Evolutionary conservation across 2,113 vertebrate species (phyloP).

Genomic region (Pelecanoides urinatrix): DNA sequence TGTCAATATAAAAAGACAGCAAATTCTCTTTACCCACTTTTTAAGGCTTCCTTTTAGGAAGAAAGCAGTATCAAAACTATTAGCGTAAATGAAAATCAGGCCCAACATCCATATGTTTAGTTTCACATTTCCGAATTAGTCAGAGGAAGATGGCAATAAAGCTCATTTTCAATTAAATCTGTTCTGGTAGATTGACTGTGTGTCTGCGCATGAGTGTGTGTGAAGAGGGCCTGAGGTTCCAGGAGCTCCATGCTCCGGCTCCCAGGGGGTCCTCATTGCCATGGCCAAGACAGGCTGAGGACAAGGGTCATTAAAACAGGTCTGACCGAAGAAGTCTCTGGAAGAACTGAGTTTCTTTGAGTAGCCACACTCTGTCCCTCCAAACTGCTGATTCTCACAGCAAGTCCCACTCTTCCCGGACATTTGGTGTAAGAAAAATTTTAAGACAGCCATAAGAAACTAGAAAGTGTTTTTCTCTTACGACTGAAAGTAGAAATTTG

Average conservation of each 20-base stretch:
- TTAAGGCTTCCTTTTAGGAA: background rate
- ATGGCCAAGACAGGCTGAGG: background rate
- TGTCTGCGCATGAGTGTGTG: fast-evolving
- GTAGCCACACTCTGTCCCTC: background rate
- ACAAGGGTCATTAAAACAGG: background rate
- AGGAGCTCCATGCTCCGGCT: background rate
- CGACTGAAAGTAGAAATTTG: background rate
- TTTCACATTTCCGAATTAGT: background rate
- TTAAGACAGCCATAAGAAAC: background rate
- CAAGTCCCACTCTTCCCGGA: background rate
- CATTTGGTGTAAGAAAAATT: background rate
- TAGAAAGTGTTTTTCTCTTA: background rate
- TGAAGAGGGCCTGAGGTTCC: background rate
- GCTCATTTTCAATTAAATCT: background rate
- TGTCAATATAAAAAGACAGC: background rate
- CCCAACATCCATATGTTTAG: background rate
- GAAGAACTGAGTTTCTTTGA: background rate
- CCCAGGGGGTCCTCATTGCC: background rate
- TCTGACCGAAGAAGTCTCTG: background rate
- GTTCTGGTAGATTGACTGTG: background rate
- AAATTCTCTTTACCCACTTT: background rate
- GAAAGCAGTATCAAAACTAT: background rate
- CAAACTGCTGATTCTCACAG: background rate
- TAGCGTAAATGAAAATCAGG: background rate
- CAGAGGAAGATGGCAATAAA: background rate